These are phyloP conservation scores for Cheirogaleus major DNA, from an alignment of 2,797 vertebrate genomes.

Conservation along the genomic window DNA sequence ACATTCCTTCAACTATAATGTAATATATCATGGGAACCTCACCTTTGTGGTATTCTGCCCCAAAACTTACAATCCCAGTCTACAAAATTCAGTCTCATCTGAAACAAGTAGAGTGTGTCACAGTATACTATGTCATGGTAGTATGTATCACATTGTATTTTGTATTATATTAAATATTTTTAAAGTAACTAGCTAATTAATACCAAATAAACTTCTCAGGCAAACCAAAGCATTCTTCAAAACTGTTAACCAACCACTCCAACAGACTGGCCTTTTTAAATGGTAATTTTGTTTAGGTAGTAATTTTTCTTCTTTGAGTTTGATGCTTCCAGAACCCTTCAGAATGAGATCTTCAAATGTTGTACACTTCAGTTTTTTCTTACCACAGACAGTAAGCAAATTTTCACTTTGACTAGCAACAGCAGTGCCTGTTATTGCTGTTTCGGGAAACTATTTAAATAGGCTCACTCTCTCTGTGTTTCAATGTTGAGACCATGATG, in stretches of 20 bases:
- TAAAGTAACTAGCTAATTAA: not conserved
- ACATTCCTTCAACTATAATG: not conserved
- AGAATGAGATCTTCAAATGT: not conserved
- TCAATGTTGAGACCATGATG: not conserved
- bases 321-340: not conserved
- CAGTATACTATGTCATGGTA: not conserved
- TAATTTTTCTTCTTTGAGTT: conserved; percentile 16
- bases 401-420: conserved; percentile 1
- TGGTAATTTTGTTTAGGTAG: not conserved
- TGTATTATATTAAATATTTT: not conserved
- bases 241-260: not conserved
- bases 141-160: not conserved
- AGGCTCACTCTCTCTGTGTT: not conserved
- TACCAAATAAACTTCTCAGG: not conserved
- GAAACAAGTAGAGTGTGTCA: not conserved
- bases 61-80: not conserved
- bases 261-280: not conserved
- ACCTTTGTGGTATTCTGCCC: not conserved
- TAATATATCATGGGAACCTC: too few species aligned
- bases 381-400: not conserved
- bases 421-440: not conserved
- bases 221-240: conserved; percentile 13
- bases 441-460: not conserved
- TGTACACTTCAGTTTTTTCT: not conserved
- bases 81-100: not conserved